Conservation (phyloP, 1,140 invertebrate species). For the Bombus picipes region DNA sequence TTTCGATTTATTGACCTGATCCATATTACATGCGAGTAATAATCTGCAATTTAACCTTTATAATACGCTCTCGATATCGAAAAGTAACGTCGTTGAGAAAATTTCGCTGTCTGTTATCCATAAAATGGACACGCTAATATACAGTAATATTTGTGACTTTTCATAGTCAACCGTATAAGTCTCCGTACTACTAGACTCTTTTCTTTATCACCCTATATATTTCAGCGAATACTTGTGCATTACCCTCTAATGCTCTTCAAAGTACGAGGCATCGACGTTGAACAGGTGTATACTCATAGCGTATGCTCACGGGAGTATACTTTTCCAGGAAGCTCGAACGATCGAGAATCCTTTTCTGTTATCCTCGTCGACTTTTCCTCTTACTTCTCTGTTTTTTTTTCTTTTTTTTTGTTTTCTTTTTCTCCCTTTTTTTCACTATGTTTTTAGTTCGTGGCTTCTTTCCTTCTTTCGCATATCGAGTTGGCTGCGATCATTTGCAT, state of each 20-base stretch:
- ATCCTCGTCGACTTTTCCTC: too few relatives aligned
- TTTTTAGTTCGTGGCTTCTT: background rate
- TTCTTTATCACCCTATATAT: background rate
- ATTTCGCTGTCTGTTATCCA: background rate
- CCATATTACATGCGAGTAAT: background rate
- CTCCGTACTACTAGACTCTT: background rate
- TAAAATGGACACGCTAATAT: too few relatives aligned
- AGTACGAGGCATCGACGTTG: slow-evolving; percentile 14
- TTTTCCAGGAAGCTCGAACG: background rate
- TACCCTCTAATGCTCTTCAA: background rate
- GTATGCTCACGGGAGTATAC: background rate
- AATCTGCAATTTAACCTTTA: background rate
- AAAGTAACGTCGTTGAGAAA: background rate
- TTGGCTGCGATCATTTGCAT: slow-evolving; percentile 50
- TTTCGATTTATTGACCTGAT: background rate
- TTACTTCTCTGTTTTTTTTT: background rate
- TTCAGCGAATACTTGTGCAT: background rate
- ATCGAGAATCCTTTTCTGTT: background rate
- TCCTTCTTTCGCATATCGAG: slow-evolving; percentile 55
- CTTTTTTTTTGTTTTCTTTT: background rate
- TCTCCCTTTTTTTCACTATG: background rate
- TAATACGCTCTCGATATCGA: background rate
- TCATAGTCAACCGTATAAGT: background rate
- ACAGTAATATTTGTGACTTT: background rate
- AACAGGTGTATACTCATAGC: background rate